Base-by-base conservation (phyloP, 2,888 invertebrate species). In the Drosophila prolongata region DNA sequence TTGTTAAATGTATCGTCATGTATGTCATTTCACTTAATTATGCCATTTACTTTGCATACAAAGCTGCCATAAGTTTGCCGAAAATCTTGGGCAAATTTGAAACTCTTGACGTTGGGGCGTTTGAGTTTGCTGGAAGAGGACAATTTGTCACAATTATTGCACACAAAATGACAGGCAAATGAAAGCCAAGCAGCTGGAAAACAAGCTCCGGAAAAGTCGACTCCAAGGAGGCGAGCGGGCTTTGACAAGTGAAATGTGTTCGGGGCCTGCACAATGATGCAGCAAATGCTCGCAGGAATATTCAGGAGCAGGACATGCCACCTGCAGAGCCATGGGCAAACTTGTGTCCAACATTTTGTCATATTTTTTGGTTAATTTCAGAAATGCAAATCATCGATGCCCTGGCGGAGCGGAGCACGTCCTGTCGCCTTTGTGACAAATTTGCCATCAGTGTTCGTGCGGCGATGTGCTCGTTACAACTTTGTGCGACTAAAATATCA, bases 111-210 rank as follows among this genome's bases (percentile, higher is more conserved):
- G 50, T 19, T 27, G 40, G 11, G 16, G 35, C 60, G 62, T 62
- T 60, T 30, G 30, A 6, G 30, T 30, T 75, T 58, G 58, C 58
- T 66, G 74, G 58, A 76, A 76, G 68, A 67, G 70, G 60, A 75
- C 77, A 81, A 89, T 86, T 87, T 86, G 82, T 86, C 85, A 86
- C 82, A 86, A 86, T 87, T 89, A 87, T 79, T 77, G 59, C 75
- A 59, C 73, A 66, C 66, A 72, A 77, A 79, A 77, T 87, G 81
- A 78, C 81, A 77, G 75, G 80, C 64, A 87, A 84, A 77, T 76
- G 77, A 69, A 68, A 84, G 44, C 54, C 87, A 83, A 87, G 87
- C 75, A 80, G 69, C 80, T 78, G 85, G 76, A 84, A 85, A 84
- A 86, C 83, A 82, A 73, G 80, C 46, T 52, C 60, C 64, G 70